These are phyloP conservation scores for Dicyrtomina minuta DNA, from an alignment of 2,888 invertebrate species.

Conservation along the genomic window DNA sequence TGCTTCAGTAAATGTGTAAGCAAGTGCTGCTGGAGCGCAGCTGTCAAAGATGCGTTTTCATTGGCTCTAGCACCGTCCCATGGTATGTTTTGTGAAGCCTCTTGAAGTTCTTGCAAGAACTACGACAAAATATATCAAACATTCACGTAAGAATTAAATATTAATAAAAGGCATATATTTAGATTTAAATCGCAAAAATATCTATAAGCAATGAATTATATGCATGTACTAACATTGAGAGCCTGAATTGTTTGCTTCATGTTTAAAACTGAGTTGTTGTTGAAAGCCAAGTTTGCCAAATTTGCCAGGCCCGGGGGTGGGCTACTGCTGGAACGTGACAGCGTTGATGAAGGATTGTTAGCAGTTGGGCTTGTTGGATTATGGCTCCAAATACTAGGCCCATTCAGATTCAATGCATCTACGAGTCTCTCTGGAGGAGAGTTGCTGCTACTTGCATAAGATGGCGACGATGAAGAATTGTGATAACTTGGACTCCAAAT, in stretches of 20 bases:
- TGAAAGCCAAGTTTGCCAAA: neutral
- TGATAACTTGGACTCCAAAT: constrained; percentile 26
- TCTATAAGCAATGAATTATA: no score
- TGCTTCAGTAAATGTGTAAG: constrained; percentile 30
- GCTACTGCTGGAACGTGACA: constrained; percentile 6
- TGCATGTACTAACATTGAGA: constrained; percentile 13
- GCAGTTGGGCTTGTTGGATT: constrained; percentile 11
- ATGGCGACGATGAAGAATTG: constrained; percentile 9
- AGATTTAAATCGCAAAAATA: neutral
- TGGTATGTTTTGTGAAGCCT: constrained; percentile 10
- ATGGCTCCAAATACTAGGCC: constrained; percentile 17
- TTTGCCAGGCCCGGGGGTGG: constrained; percentile 9
- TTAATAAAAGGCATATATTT: neutral
- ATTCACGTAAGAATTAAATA: neutral
- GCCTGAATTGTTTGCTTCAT: constrained; percentile 19
- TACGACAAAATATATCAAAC: constrained; percentile 3
- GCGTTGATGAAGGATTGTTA: neutral
- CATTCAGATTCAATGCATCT: constrained; percentile 1
- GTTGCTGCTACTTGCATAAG: neutral
- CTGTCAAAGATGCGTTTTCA: constrained; percentile 31
- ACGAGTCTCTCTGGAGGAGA: constrained; percentile 5
- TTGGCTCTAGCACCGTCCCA: constrained; percentile 19
- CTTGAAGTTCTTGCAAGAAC: constrained; percentile 37
- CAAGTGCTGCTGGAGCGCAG: constrained; percentile 41
- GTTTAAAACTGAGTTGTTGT: neutral